Conservation (phyloP, 2,888 invertebrate species). For the Agrotis puta region DNA sequence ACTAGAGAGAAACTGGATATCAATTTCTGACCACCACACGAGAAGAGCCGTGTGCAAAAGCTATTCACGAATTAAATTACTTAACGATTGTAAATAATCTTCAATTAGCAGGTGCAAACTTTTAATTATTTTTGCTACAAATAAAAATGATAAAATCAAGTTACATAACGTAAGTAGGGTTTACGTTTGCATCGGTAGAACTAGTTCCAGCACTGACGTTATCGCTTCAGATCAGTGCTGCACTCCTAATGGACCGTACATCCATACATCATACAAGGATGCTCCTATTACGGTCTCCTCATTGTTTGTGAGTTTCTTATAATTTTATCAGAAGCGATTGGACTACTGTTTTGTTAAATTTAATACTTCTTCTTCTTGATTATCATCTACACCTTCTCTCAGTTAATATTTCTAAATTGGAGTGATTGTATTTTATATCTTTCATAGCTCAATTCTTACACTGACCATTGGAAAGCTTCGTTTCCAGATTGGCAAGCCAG, state of each 20-base stretch:
- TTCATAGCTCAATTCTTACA: neutral
- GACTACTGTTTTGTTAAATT: neutral
- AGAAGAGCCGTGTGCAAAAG: neutral
- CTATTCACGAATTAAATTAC: neutral
- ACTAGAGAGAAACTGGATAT: too few relatives aligned
- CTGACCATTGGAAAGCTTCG: neutral
- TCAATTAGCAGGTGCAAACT: conserved; percentile 16
- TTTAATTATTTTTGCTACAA: neutral
- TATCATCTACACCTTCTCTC: neutral
- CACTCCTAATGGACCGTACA: conserved; percentile 33
- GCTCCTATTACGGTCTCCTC: conserved; percentile 10
- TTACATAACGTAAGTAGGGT: conserved; percentile 16
- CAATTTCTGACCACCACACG: neutral
- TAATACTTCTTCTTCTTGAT: neutral
- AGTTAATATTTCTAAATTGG: neutral
- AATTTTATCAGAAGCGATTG: neutral
- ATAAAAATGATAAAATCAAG: conserved; percentile 2
- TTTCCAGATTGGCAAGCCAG: neutral
- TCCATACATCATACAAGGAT: conserved; percentile 18
- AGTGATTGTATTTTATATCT: too few relatives aligned
- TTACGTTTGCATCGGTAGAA: conserved; percentile 5
- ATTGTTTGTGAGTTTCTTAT: neutral
- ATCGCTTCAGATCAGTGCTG: conserved; percentile 29
- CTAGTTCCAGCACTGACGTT: conserved; percentile 29
- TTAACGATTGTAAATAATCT: neutral